Conservation (phyloP, 2,113 vertebrate species). For the Protomyctophum bolini region DNA sequence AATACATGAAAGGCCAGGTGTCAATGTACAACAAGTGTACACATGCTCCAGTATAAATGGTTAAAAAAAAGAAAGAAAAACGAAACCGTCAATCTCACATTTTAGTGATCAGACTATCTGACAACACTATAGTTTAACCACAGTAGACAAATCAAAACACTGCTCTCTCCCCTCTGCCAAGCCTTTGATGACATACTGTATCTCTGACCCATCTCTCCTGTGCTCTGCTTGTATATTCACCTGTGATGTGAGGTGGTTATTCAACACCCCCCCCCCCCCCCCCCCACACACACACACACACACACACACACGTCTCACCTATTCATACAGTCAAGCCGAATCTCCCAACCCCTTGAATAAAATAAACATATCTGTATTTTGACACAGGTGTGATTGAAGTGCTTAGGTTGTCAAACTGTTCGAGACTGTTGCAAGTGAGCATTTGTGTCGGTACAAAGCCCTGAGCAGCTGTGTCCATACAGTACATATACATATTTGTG, state of each 20-base stretch:
- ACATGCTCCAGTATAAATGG: background rate
- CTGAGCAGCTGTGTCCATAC: no score
- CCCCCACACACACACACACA: background rate
- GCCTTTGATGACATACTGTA: constrained; percentile 3
- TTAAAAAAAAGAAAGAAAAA: background rate
- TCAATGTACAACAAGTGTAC: background rate
- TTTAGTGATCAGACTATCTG: background rate
- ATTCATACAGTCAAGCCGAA: no score
- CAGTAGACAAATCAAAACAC: background rate
- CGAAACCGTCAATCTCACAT: background rate
- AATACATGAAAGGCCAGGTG: background rate
- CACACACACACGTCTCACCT: background rate
- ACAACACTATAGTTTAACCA: background rate
- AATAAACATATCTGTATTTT: no score
- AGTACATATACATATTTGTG: no score
- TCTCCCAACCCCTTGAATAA: no score
- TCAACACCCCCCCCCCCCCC: no score
- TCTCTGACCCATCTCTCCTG: background rate
- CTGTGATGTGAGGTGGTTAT: background rate
- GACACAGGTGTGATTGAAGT: no score
- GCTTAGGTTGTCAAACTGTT: no score
- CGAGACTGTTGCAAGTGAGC: background rate
- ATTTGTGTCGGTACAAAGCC: no score
- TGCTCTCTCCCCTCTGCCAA: background rate
- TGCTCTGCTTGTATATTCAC: constrained; percentile 9